Evolutionary conservation across 2,888 invertebrate genomes (phyloP).

Genomic region (Meloe dianella): DNA sequence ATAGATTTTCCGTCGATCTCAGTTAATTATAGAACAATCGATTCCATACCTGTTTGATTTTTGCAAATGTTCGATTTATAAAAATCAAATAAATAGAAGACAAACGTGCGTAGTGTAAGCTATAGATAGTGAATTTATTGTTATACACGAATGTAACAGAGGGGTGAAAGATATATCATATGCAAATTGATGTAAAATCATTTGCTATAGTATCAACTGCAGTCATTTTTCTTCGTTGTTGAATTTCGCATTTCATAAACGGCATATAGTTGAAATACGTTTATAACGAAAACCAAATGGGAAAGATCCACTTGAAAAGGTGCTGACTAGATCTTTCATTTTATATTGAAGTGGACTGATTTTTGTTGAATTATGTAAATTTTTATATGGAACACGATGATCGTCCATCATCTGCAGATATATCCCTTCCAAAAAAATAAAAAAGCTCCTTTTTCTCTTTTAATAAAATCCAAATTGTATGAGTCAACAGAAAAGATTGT

Average conservation of each 20-base stretch:
- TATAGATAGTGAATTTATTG: too few species aligned
- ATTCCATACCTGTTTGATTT: not conserved
- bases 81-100: not conserved
- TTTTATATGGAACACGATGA: slow-evolving; percentile 39
- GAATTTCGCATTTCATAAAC: slow-evolving; percentile 1
- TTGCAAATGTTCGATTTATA: not conserved
- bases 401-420: slow-evolving; percentile 54
- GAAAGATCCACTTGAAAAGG: slow-evolving; percentile 53
- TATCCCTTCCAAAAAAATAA: slow-evolving; percentile 15
- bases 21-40: slow-evolving; percentile 33
- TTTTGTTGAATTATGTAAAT: slow-evolving; percentile 60
- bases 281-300: slow-evolving; percentile 45
- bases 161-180: slow-evolving; percentile 2
- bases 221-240: slow-evolving; percentile 2
- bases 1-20: slow-evolving; percentile 31
- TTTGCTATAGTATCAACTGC: slow-evolving; percentile 16
- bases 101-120: not conserved
- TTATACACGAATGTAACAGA: not conserved
- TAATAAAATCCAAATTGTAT: slow-evolving; percentile 6
- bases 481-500: slow-evolving; percentile 23
- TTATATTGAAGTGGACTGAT: slow-evolving; percentile 48
- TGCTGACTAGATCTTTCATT: slow-evolving; percentile 52
- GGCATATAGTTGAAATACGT: slow-evolving; percentile 14
- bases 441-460: slow-evolving; percentile 10
- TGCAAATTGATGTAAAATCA: slow-evolving; percentile 26